phyloP scores from a whole-genome alignment of 2,797 vertebrate genomes.

The Podarcis siculus region DNA sequence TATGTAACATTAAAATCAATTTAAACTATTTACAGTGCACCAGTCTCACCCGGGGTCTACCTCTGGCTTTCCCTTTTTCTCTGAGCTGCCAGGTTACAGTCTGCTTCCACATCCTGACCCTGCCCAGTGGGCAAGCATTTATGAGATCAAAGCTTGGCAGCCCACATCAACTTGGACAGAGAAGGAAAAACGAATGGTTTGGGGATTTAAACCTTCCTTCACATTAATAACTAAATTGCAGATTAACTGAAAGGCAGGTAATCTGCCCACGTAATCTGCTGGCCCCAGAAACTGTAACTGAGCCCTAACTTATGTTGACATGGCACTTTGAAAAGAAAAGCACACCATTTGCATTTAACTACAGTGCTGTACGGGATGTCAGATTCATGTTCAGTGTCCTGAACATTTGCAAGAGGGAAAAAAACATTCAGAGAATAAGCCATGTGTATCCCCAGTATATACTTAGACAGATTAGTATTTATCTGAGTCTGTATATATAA shows the following conservation, averaged over 20 bases:
- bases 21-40: not conserved
- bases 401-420: not conserved
- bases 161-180: not conserved
- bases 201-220: not conserved
- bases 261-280: not conserved
- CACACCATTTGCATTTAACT: not conserved
- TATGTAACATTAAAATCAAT: no score
- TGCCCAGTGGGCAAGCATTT: not conserved
- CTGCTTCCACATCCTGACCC: not conserved
- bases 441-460: not conserved
- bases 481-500: slow-evolving; percentile 13
- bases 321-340: not conserved
- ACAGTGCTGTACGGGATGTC: not conserved
- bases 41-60: not conserved
- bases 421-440: slow-evolving; percentile 21
- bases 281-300: not conserved
- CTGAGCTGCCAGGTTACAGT: not conserved
- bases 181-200: not conserved
- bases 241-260: not conserved
- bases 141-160: not conserved
- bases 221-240: not conserved
- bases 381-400: not conserved
- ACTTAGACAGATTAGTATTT: slow-evolving; percentile 24
- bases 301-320: not conserved
- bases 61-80: not conserved